Conservation (phyloP, 2,113 vertebrate species). For the Ctenodactylus gundi region DNA sequence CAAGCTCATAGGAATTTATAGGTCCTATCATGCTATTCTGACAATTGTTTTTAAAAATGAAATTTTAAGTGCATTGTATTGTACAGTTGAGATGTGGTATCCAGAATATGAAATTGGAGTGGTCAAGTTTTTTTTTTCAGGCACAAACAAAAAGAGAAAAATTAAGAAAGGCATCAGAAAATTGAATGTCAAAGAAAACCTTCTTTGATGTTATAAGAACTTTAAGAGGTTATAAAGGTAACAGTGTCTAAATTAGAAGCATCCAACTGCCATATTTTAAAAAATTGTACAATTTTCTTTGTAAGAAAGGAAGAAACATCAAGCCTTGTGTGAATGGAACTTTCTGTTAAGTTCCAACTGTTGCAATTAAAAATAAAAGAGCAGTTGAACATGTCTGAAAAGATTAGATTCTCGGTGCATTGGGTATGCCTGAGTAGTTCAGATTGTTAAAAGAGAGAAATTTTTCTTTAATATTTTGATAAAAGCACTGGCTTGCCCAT, state of each 20-base stretch:
- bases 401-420: neutral
- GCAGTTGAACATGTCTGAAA: neutral
- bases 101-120: constrained; percentile 6
- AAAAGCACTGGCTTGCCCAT: neutral
- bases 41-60: constrained; percentile 17
- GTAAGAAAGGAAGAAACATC: constrained; percentile 6
- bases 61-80: neutral
- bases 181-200: constrained; percentile 43
- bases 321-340: neutral
- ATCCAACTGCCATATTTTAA: constrained; percentile 39
- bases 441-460: neutral
- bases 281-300: constrained; percentile 33
- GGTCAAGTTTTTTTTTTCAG: constrained; percentile 15
- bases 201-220: constrained; percentile 5
- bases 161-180: constrained; percentile 49
- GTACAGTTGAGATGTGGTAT: neutral
- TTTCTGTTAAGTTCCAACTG: neutral
- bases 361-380: constrained; percentile 60
- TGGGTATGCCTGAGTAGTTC: neutral
- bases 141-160: constrained; percentile 10
- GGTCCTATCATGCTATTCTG: neutral
- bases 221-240: constrained; percentile 2
- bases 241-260: constrained; percentile 62
- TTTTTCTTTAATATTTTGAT: constrained; percentile 4
- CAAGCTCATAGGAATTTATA: neutral